A percentile compares a stretch with the other conserved stretches of the same genome.
phyloP scores from a whole-genome alignment of 1,140 invertebrate genomes.

The Leptinotarsa defecta region DNA sequence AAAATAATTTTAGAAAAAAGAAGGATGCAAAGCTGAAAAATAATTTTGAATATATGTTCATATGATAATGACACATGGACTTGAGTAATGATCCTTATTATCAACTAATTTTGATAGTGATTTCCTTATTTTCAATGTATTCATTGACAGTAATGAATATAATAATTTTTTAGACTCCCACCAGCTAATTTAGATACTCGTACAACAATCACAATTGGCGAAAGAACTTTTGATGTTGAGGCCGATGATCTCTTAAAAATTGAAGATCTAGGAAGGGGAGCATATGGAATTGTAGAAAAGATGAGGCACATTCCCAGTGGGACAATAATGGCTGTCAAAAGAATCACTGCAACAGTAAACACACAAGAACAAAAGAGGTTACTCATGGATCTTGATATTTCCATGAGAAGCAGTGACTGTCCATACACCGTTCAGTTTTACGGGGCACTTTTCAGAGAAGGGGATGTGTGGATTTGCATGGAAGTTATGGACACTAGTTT shows the following conservation, averaged over 20 bases:
- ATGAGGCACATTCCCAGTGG: conserved; percentile 89
- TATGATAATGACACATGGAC: too few relatives aligned
- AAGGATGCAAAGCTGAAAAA: too few relatives aligned
- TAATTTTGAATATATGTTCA: too few relatives aligned
- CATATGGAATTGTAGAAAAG: conserved; percentile 96
- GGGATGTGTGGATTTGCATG: conserved; percentile 99
- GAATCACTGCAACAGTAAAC: conserved; percentile 79
- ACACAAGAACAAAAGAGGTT: conserved; percentile 89
- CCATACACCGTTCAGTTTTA: conserved; percentile 97
- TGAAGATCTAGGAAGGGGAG: conserved; percentile 89
- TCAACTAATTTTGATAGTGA: too few relatives aligned
- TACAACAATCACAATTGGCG: conserved; percentile 84
- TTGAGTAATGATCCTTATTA: too few relatives aligned
- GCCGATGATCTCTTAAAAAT: conserved; percentile 88
- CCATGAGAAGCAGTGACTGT: conserved; percentile 93
- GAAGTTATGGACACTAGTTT: conserved; percentile 98
- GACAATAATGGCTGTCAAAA: conserved; percentile 93
- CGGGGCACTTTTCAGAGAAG: conserved; percentile 93
- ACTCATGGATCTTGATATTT: conserved; percentile 95
- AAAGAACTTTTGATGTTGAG: conserved; percentile 86
- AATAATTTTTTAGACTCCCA: conserved; percentile 61
- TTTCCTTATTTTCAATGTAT: too few relatives aligned
- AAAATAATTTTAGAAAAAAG: too few relatives aligned
- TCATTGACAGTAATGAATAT: too few relatives aligned
- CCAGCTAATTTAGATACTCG: conserved; percentile 83